Percentiles rank a stretch among this genome's conserved stretches.
Evolutionary conservation across 2,113 vertebrate genomes (phyloP).

Genomic region (Alectura lathami): DNA sequence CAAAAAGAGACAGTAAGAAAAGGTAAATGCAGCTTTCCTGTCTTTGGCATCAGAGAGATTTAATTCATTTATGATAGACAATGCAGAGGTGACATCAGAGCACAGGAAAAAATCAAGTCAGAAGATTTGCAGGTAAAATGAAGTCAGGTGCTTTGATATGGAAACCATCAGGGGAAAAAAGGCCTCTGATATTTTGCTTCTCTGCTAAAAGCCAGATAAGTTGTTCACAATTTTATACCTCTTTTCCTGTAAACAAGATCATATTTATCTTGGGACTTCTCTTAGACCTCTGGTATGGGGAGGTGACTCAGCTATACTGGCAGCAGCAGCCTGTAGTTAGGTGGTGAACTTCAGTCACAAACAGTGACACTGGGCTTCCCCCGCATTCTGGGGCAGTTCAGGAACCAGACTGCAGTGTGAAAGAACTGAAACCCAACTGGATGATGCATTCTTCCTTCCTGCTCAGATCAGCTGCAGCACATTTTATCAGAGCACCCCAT

Average conservation of each 20-base stretch:
- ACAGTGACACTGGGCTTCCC: not conserved
- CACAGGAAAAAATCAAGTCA: not conserved
- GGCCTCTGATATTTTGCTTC: not conserved
- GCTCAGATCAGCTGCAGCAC: not conserved
- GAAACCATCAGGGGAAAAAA: not conserved
- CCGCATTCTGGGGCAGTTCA: not conserved
- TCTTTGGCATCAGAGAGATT: not conserved
- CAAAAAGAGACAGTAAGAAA: conserved; percentile 94
- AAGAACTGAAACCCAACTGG: not conserved
- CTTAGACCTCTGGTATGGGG: not conserved
- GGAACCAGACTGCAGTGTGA: not conserved
- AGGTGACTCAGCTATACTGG: not conserved
- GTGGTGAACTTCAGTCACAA: not conserved
- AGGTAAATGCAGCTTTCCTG: conserved; percentile 71
- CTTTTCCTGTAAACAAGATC: not conserved
- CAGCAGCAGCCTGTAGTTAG: not conserved
- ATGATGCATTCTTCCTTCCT: not conserved
- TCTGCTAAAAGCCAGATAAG: not conserved
- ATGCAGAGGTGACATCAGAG: not conserved
- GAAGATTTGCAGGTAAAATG: not conserved
- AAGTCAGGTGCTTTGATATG: not conserved
- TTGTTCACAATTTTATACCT: not conserved
- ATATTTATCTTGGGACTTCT: not conserved
- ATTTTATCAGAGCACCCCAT: not conserved
- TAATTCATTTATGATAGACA: not conserved